These are phyloP conservation scores for Hipparchia semele DNA, from an alignment of 2,888 invertebrate species.

Conservation along the genomic window DNA sequence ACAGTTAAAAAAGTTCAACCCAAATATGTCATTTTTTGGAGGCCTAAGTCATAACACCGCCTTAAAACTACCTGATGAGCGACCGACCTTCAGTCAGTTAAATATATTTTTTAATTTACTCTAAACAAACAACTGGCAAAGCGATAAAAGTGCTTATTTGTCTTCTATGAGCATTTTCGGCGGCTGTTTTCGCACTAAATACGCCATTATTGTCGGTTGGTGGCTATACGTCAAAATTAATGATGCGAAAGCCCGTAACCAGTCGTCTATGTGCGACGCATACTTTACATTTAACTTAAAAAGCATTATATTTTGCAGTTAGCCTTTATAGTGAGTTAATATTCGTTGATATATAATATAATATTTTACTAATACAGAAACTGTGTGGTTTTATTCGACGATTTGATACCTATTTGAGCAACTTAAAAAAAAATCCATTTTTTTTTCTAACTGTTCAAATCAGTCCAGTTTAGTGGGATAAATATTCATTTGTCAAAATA, in stretches of 20 bases:
- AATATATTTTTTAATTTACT: background rate
- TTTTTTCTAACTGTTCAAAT: no score
- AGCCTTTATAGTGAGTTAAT: background rate
- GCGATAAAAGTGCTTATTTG: conserved; percentile 21
- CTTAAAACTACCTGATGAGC: no score
- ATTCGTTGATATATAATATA: background rate
- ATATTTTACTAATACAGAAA: no score
- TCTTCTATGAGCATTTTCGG: conserved; percentile 20
- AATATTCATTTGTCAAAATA: no score
- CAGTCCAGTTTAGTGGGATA: no score
- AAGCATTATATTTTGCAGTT: conserved; percentile 12
- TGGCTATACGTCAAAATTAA: conserved; percentile 27
- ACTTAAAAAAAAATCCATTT: no score
- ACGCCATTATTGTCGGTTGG: conserved; percentile 24
- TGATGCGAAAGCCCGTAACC: conserved; percentile 26
- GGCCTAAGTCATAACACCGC: no score
- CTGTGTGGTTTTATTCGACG: background rate
- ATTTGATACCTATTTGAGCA: background rate
- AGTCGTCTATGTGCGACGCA: conserved; percentile 18
- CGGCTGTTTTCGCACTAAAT: conserved; percentile 24
- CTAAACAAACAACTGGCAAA: conserved; percentile 13
- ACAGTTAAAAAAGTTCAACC: no score
- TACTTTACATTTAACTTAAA: conserved; percentile 20
- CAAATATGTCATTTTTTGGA: no score
- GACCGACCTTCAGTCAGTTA: background rate